A percentile compares a stretch with the other conserved stretches of the same genome.
Evolutionary conservation across 30 jellyfish, hydroid and myxozoan genomes (phyloP).

Genomic region (Calvadosia cruxmelitensis): DNA sequence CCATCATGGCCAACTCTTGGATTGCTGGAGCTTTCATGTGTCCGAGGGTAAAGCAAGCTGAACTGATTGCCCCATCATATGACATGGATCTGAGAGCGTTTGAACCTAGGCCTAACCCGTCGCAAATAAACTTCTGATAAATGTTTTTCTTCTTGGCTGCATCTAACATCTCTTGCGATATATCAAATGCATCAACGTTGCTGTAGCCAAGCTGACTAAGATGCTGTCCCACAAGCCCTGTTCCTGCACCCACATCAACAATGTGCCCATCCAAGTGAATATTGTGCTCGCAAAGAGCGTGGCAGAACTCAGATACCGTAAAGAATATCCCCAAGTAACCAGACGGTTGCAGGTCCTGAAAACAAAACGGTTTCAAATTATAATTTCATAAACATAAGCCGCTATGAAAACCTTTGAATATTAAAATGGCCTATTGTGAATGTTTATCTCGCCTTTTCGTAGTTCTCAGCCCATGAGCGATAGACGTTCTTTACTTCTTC

Average conservation of each 20-base stretch:
- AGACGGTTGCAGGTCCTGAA: background rate
- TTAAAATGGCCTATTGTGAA: background rate
- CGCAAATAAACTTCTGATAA: background rate
- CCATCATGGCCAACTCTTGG: background rate
- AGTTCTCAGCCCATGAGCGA: background rate
- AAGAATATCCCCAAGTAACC: background rate
- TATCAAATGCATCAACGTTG: constrained; percentile 4
- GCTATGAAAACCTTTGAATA: too few species aligned
- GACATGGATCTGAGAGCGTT: background rate
- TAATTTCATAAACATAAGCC: too few species aligned
- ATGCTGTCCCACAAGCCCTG: background rate
- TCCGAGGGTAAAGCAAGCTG: constrained; percentile 2
- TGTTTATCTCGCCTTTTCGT: background rate
- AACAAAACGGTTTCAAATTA: background rate
- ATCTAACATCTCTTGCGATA: background rate
- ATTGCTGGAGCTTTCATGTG: background rate
- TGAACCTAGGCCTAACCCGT: background rate
- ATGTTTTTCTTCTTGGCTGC: background rate
- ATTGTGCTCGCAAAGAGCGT: background rate
- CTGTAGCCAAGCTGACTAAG: background rate
- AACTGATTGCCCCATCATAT: background rate
- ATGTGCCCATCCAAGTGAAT: background rate
- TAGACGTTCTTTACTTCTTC: background rate
- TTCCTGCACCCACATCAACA: constrained; percentile 5
- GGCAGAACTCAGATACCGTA: background rate